phyloP scores from a whole-genome alignment of 2,888 invertebrate genomes.

The Habrosyne pyritoides region DNA sequence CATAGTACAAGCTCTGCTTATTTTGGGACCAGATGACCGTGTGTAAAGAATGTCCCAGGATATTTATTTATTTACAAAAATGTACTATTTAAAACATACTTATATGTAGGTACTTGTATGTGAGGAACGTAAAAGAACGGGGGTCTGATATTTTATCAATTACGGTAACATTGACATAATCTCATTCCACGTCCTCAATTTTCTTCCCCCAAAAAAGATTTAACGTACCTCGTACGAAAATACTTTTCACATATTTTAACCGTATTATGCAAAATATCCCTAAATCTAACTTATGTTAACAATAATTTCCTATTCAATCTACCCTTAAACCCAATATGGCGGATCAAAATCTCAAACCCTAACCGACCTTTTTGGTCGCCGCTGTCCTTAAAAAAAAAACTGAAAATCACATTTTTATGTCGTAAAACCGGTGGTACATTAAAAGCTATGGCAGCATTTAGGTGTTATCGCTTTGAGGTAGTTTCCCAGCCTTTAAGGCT shows the following conservation, averaged over 20 bases:
- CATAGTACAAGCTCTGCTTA: too few species aligned
- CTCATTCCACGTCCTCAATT: background rate
- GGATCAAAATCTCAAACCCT: background rate
- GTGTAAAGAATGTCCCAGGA: too few species aligned
- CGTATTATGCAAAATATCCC: background rate
- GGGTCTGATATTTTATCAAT: too few species aligned
- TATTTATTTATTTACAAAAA: too few species aligned
- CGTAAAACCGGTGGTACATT: slow-evolving; percentile 3
- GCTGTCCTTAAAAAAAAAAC: background rate
- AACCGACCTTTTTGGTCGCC: slow-evolving; percentile 4
- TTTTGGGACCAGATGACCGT: too few species aligned
- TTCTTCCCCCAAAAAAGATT: background rate
- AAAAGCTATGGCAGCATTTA: background rate
- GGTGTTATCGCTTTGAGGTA: background rate
- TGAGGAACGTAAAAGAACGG: background rate
- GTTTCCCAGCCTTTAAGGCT: background rate
- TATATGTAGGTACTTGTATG: too few species aligned
- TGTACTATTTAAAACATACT: too few species aligned
- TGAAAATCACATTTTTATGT: slow-evolving; percentile 5
- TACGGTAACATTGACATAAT: too few species aligned
- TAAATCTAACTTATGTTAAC: slow-evolving; percentile 11
- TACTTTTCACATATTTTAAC: slow-evolving; percentile 10
- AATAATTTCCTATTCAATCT: slow-evolving; percentile 12
- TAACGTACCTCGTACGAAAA: background rate
- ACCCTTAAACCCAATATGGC: slow-evolving; percentile 2